A percentile compares a stretch with the other conserved stretches of the same genome.
Conservation (phyloP, 1,140 invertebrate genomes). For the Microplitis demolitor region DNA sequence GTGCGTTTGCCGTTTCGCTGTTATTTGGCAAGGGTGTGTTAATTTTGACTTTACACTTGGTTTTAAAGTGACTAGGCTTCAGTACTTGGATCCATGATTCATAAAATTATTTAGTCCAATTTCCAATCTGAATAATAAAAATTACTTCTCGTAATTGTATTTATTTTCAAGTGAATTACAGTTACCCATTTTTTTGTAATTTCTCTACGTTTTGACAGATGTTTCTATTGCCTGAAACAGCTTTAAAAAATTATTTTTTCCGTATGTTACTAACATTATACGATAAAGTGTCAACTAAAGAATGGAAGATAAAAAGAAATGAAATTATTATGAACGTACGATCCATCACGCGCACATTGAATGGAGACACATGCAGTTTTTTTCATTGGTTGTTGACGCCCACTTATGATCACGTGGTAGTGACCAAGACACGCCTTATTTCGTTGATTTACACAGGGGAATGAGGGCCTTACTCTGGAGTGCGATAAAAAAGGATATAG, state of each 20-base stretch:
- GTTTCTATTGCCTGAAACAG: no score
- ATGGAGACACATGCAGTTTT: constrained; percentile 37
- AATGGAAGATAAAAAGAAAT: constrained; percentile 58
- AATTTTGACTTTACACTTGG: no score
- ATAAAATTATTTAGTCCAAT: no score
- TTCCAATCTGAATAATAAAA: no score
- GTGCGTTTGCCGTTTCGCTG: no score
- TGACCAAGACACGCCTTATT: constrained; percentile 24
- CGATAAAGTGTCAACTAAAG: constrained; percentile 61
- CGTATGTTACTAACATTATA: not conserved
- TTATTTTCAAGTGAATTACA: not conserved
- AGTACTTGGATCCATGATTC: no score
- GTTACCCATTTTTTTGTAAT: no score
- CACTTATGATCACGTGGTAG: constrained; percentile 47
- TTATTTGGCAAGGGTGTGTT: no score
- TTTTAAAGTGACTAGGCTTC: no score
- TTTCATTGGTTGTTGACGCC: constrained; percentile 54
- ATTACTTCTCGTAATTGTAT: no score
- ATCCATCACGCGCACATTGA: constrained; percentile 58
- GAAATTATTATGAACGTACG: constrained; percentile 56
- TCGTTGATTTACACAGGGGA: constrained; percentile 31
- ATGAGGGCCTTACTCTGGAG: not conserved
- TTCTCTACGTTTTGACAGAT: no score
- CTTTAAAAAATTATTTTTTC: not conserved
- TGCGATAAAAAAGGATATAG: not conserved